Percentiles rank a stretch among this genome's conserved stretches.
Conservation (phyloP, 2,888 invertebrate species). For the Ormyrus rosae region DNA sequence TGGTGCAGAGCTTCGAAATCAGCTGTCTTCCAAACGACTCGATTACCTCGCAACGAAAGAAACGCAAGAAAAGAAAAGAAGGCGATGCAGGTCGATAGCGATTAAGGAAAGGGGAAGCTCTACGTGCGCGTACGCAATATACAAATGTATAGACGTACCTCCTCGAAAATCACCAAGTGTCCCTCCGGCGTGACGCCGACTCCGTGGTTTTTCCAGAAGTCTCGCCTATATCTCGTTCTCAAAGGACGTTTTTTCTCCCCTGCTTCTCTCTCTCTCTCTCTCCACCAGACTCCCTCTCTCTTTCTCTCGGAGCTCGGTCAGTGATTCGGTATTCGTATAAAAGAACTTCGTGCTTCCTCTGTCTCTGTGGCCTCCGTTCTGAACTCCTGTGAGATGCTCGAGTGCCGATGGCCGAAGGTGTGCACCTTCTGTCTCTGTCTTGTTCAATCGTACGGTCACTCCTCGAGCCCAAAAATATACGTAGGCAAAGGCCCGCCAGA, state of each 20-base stretch:
- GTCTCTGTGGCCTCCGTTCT: neutral
- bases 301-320: neutral
- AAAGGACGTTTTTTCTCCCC: conserved; percentile 22
- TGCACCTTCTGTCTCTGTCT: neutral
- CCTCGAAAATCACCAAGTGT: neutral
- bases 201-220: conserved; percentile 42
- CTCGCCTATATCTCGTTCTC: neutral
- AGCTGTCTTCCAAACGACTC: no score
- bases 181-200: conserved; percentile 30
- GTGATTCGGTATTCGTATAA: conserved; percentile 9
- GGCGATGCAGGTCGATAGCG: no score
- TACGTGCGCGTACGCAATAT: no score
- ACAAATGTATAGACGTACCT: no score
- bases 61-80: no score
- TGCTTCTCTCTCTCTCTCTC: neutral
- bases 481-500: neutral
- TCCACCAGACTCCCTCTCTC: neutral
- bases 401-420: neutral
- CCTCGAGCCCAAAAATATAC: conserved; percentile 1
- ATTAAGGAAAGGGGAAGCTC: no score
- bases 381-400: neutral
- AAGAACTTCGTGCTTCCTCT: neutral
- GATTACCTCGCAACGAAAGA: no score
- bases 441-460: neutral
- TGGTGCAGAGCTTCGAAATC: no score